Evolutionary conservation across 2,113 vertebrate species (phyloP).

Genomic region (Jaculus jaculus): DNA sequence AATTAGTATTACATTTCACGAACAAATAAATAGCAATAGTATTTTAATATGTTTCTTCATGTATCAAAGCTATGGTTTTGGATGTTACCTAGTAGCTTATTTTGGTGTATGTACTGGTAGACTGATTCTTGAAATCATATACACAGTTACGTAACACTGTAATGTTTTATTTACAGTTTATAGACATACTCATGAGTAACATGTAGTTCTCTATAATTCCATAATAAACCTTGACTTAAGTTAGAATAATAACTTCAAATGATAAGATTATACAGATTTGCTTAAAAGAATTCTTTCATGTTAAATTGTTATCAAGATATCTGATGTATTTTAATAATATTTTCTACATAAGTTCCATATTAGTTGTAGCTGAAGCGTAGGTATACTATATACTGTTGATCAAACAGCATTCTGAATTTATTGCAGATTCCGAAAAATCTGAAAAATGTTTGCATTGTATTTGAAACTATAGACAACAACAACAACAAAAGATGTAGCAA

Average conservation of each 20-base stretch:
- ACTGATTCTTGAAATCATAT: background rate
- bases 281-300: background rate
- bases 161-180: background rate
- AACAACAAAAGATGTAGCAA: background rate
- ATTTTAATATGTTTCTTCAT: background rate
- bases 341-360: background rate
- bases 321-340: background rate
- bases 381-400: background rate
- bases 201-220: background rate
- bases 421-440: background rate
- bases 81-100: background rate
- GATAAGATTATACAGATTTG: no score
- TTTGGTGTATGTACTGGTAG: background rate
- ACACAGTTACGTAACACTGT: background rate
- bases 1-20: background rate
- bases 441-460: background rate
- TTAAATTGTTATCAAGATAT: background rate
- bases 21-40: background rate
- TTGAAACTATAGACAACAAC: background rate
- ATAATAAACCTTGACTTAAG: background rate
- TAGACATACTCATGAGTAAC: background rate
- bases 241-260: background rate
- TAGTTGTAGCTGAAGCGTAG: background rate
- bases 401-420: background rate
- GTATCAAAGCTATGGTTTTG: background rate